Base-by-base conservation (phyloP, 2,113 vertebrate genomes). In the Podarcis raffonei region DNA sequence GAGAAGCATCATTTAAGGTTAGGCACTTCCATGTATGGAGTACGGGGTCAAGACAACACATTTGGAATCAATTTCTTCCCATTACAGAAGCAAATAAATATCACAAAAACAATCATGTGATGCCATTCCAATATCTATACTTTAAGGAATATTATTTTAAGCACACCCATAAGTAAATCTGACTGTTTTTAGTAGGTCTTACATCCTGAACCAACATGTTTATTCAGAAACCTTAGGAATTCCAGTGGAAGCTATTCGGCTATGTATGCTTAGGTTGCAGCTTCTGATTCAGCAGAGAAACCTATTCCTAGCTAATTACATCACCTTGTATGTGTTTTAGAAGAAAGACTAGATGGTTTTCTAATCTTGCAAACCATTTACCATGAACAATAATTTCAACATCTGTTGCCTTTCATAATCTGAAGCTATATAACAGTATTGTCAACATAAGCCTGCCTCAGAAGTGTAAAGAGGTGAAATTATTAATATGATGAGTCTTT, bases 1-100 rank as follows among this genome's bases (percentile, higher is more conserved):
- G 93, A 96, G 96, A 96, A 97, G 97, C 96, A 96, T 96, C 81
- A 94, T 96, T 96, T 97, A 95, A 97, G 96, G 95, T 96, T 96
- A 97, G 96, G 92, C 92, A 95, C 91, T 97, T 97, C 96, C 95
- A 95, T 79, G 93, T 95, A 97, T 94, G 90, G 93, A 94, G 92
- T 94, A 94, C 87, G 79, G 89, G 95, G 96, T 97, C 96, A 97
- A 90, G 94, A 95, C 96, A 97, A 96, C 95, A 96, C 95, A 96
- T 96, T 97, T 95, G 94, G 91, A 96, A 96, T 93, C 94, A 96
- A 97, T 97, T 97, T 97, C 86, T 96, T 78, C 79, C 92, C 90
- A 91, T 96, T 96, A 96, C 0, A 27, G 94, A 85, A 95, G 90
- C 92, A 94, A 95, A 90, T 69, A 94, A 92, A 91, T 94, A 93